These are phyloP conservation scores for Cyclura pinguis DNA, from an alignment of 2,797 vertebrate genomes.

Conservation along the genomic window DNA sequence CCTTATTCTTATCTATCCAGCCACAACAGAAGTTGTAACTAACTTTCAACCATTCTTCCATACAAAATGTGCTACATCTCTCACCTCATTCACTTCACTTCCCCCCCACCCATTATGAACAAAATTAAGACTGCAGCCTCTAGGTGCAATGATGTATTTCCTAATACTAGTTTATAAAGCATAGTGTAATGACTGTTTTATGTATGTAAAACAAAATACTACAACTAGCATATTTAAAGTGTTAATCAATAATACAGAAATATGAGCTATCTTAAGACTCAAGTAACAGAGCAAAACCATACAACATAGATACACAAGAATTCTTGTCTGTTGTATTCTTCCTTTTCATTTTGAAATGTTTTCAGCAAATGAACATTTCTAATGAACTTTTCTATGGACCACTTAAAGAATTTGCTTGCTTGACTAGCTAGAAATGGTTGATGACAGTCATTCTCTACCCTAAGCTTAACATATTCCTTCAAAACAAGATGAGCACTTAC, in stretches of 20 bases:
- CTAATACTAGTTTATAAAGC: neutral
- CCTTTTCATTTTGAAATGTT: neutral
- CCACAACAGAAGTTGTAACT: neutral
- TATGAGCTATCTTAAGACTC: neutral
- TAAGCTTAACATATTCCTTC: neutral
- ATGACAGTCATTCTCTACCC: constrained; percentile 41
- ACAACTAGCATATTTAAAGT: neutral
- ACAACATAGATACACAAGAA: neutral
- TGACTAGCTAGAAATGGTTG: neutral
- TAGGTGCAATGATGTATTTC: neutral
- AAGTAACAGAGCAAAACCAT: neutral
- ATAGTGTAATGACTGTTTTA: neutral
- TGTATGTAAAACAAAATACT: neutral
- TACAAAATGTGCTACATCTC: neutral
- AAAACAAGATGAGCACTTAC: constrained; percentile 84
- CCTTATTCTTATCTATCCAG: neutral
- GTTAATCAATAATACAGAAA: neutral
- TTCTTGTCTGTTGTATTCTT: neutral
- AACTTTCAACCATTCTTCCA: neutral
- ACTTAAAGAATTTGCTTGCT: neutral
- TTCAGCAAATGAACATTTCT: neutral
- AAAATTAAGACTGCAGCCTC: neutral
- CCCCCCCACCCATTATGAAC: neutral
- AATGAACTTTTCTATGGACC: neutral
- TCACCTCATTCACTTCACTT: neutral